Evolutionary conservation across 2,113 vertebrate genomes (phyloP).

Genomic region (Syngnathus typhle): DNA sequence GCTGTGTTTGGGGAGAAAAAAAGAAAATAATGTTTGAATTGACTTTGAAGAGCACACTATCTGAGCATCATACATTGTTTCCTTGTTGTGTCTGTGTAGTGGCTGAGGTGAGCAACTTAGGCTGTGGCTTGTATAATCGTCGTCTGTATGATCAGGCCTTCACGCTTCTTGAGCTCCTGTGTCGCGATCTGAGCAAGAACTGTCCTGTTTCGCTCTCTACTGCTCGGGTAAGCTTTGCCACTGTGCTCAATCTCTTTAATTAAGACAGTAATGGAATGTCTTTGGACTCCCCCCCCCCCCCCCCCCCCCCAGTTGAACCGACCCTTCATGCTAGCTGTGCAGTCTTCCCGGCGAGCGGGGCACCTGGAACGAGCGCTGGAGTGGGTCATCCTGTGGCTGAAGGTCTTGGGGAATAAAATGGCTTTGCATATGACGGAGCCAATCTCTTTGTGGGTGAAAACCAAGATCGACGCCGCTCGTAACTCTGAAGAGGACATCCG

Average conservation of each 20-base stretch:
- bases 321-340: slow-evolving; percentile 77
- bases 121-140: slow-evolving; percentile 77
- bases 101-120: slow-evolving; percentile 73
- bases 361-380: slow-evolving; percentile 67
- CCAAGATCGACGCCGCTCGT: slow-evolving; percentile 76
- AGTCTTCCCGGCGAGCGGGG: slow-evolving; percentile 74
- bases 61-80: background rate
- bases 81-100: slow-evolving; percentile 52
- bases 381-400: slow-evolving; percentile 76
- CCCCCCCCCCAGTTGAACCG: slow-evolving; percentile 66
- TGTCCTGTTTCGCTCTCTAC: slow-evolving; percentile 54
- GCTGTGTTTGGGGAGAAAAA: background rate
- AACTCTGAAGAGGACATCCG: slow-evolving; percentile 72
- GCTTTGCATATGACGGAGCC: slow-evolving; percentile 74
- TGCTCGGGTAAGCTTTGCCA: slow-evolving; percentile 69
- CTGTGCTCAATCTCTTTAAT: background rate
- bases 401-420: slow-evolving; percentile 55
- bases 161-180: slow-evolving; percentile 71
- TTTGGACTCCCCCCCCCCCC: background rate
- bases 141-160: slow-evolving; percentile 74
- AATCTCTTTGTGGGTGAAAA: slow-evolving; percentile 77
- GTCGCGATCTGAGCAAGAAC: slow-evolving; percentile 62
- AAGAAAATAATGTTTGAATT: background rate
- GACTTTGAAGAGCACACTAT: background rate
- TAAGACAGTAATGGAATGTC: background rate